A percentile compares a stretch with the other conserved stretches of the same genome.
phyloP scores from a whole-genome alignment of 2,113 vertebrate species.

The Nothocercus nigrocapillus region DNA sequence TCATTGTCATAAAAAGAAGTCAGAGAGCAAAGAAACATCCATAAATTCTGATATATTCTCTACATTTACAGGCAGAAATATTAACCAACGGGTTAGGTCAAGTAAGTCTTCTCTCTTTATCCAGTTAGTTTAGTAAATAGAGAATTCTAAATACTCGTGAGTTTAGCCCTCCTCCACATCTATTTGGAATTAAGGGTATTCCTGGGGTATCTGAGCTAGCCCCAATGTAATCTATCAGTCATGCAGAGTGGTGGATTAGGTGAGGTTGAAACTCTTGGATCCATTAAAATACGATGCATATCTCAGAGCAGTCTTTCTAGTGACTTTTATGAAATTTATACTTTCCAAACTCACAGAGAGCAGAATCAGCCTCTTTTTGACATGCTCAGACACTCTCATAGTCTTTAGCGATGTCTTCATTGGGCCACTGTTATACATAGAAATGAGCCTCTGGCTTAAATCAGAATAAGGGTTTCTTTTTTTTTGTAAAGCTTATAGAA shows the following conservation, averaged over 20 bases:
- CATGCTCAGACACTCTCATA: not conserved
- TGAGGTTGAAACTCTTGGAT: not conserved
- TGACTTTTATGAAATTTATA: fast-evolving
- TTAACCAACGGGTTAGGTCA: not conserved
- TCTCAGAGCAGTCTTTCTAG: not conserved
- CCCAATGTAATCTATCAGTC: not conserved
- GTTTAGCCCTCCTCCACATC: not conserved
- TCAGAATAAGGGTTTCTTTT: not conserved
- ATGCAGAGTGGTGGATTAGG: not conserved
- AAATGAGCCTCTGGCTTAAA: not conserved
- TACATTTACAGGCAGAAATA: not conserved
- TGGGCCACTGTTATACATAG: not conserved
- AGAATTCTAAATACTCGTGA: not conserved
- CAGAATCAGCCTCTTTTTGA: not conserved
- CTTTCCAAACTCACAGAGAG: not conserved
- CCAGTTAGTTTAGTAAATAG: not conserved
- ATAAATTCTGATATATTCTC: not conserved
- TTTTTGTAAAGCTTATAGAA: not conserved
- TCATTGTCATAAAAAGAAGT: not conserved
- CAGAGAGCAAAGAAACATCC: not conserved
- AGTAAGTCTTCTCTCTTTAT: not conserved
- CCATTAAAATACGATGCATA: not conserved
- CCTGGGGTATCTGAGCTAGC: not conserved
- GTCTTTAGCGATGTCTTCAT: not conserved
- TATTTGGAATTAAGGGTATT: not conserved